Evolutionary conservation across 2,888 invertebrate species (phyloP), one percentile per base, ranked within the genome.

Genomic region (Eubasilissa splendida): DNA sequence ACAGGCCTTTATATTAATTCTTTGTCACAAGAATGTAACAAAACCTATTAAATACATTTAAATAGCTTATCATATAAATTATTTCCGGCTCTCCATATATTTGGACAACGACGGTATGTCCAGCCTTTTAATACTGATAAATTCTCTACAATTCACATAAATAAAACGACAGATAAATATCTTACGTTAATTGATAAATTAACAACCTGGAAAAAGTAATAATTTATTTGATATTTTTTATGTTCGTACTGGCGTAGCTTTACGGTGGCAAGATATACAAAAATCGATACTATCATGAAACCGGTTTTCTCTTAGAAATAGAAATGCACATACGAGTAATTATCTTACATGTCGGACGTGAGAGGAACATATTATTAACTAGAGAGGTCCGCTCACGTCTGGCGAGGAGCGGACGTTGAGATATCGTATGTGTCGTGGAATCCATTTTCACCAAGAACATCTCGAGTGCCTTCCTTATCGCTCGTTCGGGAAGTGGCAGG

Each of bases 101-200:
- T 79, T 79, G 73, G 73, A 79, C 65, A 58, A 54, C 50, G 56
- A 74, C 54, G 54, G 53, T 53, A 42, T 60, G 54, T 66, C 60
- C 74, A 33, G 58, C 50, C 66, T 56, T 80, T 76, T 83, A 83
- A 83, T 83, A 83, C 83, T 83, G 83, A 82, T 82, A 82, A 82
- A 80, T 79, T 81, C 77, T 80, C 79, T 80, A 54, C 66, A 74
- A 70, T 66, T 73, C 79, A 70, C 65, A 83, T 81, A 83, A 81
- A 83, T 79, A 79, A 83, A 81, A 79, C 77, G 79, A 79, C 70
- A 76, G 66, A 83, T 79, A 79, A 79, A 77, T 81, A 83, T 80
- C 80, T 79, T 81, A 81, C 77, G 75, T 77, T 81, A 77, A 83
- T 81, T 81, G 81, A 83, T 81, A 83, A 81, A 81, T 81, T 83